These are phyloP conservation scores for Drosophila fuyamai DNA, from an alignment of 1,140 invertebrate genomes.

Conservation along the genomic window DNA sequence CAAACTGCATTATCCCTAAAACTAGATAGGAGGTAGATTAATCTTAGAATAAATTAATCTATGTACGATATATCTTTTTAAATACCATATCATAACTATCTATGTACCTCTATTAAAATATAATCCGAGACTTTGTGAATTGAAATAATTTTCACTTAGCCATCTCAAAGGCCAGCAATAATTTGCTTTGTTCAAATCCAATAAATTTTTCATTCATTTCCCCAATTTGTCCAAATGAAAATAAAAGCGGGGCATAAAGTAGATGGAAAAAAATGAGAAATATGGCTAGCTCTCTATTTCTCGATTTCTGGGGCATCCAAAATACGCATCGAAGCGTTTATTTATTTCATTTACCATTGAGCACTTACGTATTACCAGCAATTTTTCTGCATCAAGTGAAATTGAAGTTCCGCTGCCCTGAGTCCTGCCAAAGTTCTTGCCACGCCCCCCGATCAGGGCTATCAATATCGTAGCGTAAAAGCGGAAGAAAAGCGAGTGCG, in stretches of 20 bases:
- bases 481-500: conserved; percentile 23
- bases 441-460: conserved; percentile 36
- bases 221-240: conserved; percentile 24
- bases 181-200: conserved; percentile 14
- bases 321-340: conserved; percentile 72
- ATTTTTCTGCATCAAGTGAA: conserved; percentile 83
- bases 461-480: conserved; percentile 68
- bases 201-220: conserved; percentile 37
- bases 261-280: conserved; percentile 23
- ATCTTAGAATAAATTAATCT: too few species aligned
- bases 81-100: too few species aligned
- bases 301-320: conserved; percentile 23
- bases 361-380: conserved; percentile 78
- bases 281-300: conserved; percentile 17
- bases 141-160: neutral
- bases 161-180: neutral
- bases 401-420: conserved; percentile 67
- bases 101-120: too few species aligned
- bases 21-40: too few species aligned
- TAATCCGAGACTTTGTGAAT: neutral
- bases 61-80: too few species aligned
- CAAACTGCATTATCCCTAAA: too few species aligned
- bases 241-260: conserved; percentile 23
- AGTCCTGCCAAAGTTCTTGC: conserved; percentile 6
- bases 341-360: conserved; percentile 80